Conservation (phyloP, 2,797 vertebrate species). For the Potorous gilbertii region DNA sequence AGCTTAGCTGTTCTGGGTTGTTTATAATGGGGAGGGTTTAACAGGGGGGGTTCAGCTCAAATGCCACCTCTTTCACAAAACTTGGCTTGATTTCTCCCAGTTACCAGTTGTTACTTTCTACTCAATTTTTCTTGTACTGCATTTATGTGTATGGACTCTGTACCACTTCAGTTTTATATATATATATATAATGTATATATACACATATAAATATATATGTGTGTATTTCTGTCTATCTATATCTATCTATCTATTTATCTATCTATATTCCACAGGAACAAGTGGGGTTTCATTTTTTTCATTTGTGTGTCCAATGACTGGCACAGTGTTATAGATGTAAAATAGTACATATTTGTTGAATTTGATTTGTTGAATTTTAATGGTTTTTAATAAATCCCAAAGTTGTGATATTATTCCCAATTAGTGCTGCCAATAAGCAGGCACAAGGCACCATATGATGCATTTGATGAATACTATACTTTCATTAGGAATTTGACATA, state of each 20-base stretch:
- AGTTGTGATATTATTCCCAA: constrained; percentile 52
- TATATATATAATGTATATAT: too few relatives aligned
- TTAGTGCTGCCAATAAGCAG: constrained; percentile 47
- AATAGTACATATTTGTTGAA: neutral
- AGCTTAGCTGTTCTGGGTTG: constrained; percentile 36
- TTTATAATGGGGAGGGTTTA: constrained; percentile 52
- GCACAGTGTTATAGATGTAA: neutral
- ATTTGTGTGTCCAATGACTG: neutral
- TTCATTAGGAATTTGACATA: neutral
- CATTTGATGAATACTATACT: neutral
- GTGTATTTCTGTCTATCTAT: too few relatives aligned
- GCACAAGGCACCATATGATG: neutral
- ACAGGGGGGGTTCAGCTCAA: neutral
- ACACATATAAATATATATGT: too few relatives aligned
- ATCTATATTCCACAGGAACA: neutral
- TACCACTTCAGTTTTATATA: neutral
- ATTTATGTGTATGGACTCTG: neutral
- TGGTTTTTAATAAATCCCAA: constrained; percentile 51
- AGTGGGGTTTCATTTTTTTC: neutral
- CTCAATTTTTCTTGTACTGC: neutral
- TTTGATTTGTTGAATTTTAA: constrained; percentile 48
- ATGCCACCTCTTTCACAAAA: neutral
- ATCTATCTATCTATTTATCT: too few relatives aligned
- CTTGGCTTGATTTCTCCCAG: neutral
- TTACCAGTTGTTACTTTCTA: neutral